Base-by-base conservation (phyloP, 2,888 invertebrate genomes). In the Choreutis nemorana region DNA sequence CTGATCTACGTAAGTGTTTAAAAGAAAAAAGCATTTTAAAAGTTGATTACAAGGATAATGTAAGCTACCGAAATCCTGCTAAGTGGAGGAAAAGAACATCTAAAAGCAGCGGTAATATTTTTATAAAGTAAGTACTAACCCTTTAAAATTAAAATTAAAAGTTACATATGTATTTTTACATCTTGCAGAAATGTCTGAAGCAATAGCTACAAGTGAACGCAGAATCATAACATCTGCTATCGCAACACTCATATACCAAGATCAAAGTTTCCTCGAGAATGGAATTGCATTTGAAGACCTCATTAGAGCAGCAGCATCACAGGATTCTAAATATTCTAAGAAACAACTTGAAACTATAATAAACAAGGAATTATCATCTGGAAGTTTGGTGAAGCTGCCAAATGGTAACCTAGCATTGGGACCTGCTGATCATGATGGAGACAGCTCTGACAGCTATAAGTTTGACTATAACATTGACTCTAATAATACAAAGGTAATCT, bases 1-100 rank as follows among this genome's bases (percentile, higher is more conserved):
- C 85, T 35, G 88, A 89, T 63, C 78, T 92, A 20, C 87, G 88
- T 56, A 83, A 84, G 58, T 84, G 92, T 48, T 84, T 91, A 8
- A 87, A 87, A 45, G 84, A 85, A 35, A 88, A 87, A 55, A 83
- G 86, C 45, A 87, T 92, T 31, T 83, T 87, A 40, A 89, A 89
- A 81, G 92, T 92, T 15, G 89, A 91, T 55, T 92, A 91, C 63
- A 93, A 92, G 71, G 91, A 91, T 49, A 89, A 86, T 68, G 89
- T 87, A 42, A 91, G 90, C 72, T 92, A 92, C 59, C 82, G 92
- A 48, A 91, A 90, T 75, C 89, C 90, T 26, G 86, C 88, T 28
- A 90, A 85, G 79, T 87, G 83, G 84, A 83, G 70, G 50, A 75
- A 60, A 50, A 73, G 60, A 45, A 54, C 61, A 34, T 55, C 55